These are phyloP conservation scores for Drosophila navojoa DNA, from an alignment of 1,140 invertebrate genomes.

Conservation along the genomic window DNA sequence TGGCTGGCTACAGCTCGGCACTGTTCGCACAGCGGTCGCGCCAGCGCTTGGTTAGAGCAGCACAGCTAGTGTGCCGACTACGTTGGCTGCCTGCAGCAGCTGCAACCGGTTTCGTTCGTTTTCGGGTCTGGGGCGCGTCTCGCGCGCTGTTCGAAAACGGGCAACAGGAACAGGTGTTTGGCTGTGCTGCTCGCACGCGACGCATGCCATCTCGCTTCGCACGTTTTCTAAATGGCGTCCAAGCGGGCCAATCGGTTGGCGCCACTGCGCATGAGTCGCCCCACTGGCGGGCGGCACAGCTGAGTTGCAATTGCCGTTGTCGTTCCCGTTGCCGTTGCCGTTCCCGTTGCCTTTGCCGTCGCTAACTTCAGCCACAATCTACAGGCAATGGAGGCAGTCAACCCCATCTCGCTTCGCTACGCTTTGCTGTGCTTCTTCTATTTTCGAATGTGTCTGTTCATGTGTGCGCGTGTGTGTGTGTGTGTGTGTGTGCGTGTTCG, in stretches of 20 bases:
- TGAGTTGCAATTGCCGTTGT: conserved; percentile 23
- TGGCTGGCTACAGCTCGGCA: conserved; percentile 34
- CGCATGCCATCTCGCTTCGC: conserved; percentile 42
- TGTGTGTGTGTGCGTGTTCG: not conserved
- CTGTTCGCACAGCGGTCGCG: not conserved
- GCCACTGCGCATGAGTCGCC: conserved; percentile 72
- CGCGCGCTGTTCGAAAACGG: conserved; percentile 28
- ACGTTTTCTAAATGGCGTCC: conserved; percentile 80
- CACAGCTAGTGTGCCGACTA: conserved; percentile 12
- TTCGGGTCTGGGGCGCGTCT: conserved; percentile 32
- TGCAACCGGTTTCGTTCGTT: conserved; percentile 64
- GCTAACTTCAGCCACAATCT: conserved; percentile 58
- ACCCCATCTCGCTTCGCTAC: not conserved
- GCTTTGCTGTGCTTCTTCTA: not conserved
- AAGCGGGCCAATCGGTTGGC: conserved; percentile 82
- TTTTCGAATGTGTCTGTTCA: not conserved
- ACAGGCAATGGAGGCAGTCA: conserved; percentile 72
- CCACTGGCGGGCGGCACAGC: conserved; percentile 19
- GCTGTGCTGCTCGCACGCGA: conserved; percentile 59
- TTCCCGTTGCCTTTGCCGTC: conserved; percentile 26
- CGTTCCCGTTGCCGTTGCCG: conserved; percentile 4
- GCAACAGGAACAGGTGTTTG: conserved; percentile 74
- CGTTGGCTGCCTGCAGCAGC: conserved; percentile 24
- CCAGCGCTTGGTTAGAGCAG: conserved; percentile 33
- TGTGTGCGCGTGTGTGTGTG: not conserved